Base-by-base conservation (phyloP, 2,888 invertebrate species). In the Syrista parreyssii region DNA sequence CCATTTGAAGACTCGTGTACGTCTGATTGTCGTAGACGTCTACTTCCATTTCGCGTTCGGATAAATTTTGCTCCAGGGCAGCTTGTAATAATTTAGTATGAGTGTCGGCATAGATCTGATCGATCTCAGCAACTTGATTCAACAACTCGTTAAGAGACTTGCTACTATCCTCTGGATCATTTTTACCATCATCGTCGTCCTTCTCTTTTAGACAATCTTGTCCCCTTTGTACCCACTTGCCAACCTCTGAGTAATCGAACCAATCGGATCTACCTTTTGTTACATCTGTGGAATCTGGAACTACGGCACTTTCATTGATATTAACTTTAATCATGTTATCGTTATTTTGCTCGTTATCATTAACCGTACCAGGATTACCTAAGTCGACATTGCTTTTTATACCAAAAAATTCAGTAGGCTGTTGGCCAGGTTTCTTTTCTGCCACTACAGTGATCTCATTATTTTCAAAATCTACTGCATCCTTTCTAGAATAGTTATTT, bases 1-100 rank as follows among this genome's bases (percentile, higher is more conserved):
- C 97, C 88, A 96, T 93, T 88, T 97, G 97, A 76, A 97, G 92
- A 88, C 97, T 97, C 1, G 96, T 96, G 87, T 97, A 97, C 0
- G 96, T 96, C 79, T 95, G 95, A 55, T 95, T 94, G 86, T 97
- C 97, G 69, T 94, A 94, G 82, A 96, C 96, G 71, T 95, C 95
- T 0, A 92, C 85, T 73, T 95, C 95, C 89, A 93, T 92, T 12
- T 92, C 90, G 71, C 86, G 87, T 69, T 90, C 91, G 1, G 78
- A 81, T 30, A 68, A 73, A 30, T 79, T 82, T 12, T 82, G 81
- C n/a, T 86, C 85, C 12, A 87, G 81, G 4, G 82, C 81, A 12
- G 85, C 86, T 68, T 88, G 84, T 1, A 88, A 91, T 31, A 95
- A 89, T 1, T 95, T 94, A 15, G 94, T 93, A 74, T 95, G 94